A percentile compares a stretch with the other conserved stretches of the same genome.
These are phyloP conservation scores for Acleris holmiana DNA, from an alignment of 2,888 invertebrate species.

Conservation along the genomic window DNA sequence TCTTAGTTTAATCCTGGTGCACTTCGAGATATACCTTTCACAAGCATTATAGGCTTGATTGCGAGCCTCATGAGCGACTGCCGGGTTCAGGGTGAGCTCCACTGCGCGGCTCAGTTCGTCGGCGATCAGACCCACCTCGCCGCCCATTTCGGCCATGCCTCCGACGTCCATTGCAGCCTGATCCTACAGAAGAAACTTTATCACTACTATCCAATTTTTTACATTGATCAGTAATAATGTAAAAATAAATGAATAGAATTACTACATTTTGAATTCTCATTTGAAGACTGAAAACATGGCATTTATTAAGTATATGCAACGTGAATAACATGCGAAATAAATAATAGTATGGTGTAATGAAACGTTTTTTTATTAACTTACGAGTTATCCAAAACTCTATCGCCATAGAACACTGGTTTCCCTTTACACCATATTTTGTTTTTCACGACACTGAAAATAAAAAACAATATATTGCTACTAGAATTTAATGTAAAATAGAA, in stretches of 20 bases:
- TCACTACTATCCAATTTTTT: slow-evolving; percentile 1
- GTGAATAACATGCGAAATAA: slow-evolving; percentile 25
- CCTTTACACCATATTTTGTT: slow-evolving; percentile 49
- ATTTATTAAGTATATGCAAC: too few relatives aligned
- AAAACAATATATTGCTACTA: slow-evolving; percentile 36
- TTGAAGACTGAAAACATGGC: background rate
- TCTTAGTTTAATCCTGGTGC: too few relatives aligned
- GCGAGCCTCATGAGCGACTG: slow-evolving; percentile 89
- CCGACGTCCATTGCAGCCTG: slow-evolving; percentile 69
- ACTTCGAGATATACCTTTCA: slow-evolving; percentile 79
- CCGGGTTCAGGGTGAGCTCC: slow-evolving; percentile 92
- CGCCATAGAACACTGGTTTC: slow-evolving; percentile 54
- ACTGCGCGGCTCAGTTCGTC: slow-evolving; percentile 92
- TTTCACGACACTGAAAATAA: slow-evolving; percentile 47
- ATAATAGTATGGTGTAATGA: slow-evolving; percentile 39
- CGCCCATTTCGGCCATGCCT: slow-evolving; percentile 73
- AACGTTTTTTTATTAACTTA: slow-evolving; percentile 43
- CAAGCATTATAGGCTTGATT: slow-evolving; percentile 93
- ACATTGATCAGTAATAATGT: too few relatives aligned
- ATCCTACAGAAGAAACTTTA: slow-evolving; percentile 39
- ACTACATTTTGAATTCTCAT: background rate
- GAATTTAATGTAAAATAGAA: slow-evolving; percentile 39
- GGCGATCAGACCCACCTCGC: slow-evolving; percentile 88
- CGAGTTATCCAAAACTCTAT: slow-evolving; percentile 54
- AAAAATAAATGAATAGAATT: too few relatives aligned